Base-by-base conservation (phyloP, 2,113 vertebrate genomes). In the Mastomys natalensis region DNA sequence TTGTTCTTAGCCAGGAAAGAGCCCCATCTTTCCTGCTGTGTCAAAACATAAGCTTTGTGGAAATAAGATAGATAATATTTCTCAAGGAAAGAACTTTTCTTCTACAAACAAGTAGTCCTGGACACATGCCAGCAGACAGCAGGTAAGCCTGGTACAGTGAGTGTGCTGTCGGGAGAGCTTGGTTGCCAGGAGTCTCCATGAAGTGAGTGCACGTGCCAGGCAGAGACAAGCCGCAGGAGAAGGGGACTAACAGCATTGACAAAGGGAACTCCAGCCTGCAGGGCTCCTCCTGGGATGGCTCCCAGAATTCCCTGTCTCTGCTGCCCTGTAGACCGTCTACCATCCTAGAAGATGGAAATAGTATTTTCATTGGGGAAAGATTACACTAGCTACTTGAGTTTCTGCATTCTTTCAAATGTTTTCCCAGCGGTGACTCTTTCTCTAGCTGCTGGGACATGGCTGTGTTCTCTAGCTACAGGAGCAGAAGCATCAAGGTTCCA, bases 41-140 rank as follows among this genome's bases (percentile, higher is more conserved):
- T n/a, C 9, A 80, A 93, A 94, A 95, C 3, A 7, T 74, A 92
- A 70, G 24, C 24, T 55, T 70, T 66, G 51, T 45, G 85, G 34
- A 90, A 92, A 94, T 48, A 72, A 1, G 51, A 94, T 45, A 87
- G 53, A 78, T 68, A 89, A 3, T 68, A 37, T 76, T 94, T 93
- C 40, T n/a, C 1, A 60, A 93, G 77, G 13, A 58, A 77, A 92
- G 40, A 92, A 64, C 2, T 74, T 87, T 87, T 89, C 87, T 90
- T 73, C 66, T 31, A 45, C 78, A 92, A 93, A 64, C 58, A 81
- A 78, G 12, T 55, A 84, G 31, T 13, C 16, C 66, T 92, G 89
- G 85, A 90, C 19, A 60, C 34, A 9, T 4, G 72, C 60, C 34
- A 76, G 4, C 3, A 19, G 64, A 60, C 19, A 81, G 31, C 9